Evolutionary conservation across 2,888 invertebrate species (phyloP).

Genomic region (Polietes domitor): DNA sequence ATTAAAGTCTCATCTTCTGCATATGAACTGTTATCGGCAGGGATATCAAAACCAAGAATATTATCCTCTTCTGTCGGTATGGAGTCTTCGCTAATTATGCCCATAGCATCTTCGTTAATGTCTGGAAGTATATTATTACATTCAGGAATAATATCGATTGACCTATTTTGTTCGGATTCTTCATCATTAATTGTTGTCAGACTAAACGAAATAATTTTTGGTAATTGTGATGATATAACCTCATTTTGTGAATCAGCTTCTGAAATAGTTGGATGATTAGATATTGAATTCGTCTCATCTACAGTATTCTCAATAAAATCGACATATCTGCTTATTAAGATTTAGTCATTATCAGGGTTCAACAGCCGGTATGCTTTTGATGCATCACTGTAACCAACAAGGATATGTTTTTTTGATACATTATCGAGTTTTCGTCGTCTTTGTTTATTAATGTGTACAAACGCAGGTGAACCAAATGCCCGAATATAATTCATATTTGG

Average conservation of each 20-base stretch:
- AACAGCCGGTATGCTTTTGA: not conserved
- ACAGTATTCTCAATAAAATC: not conserved
- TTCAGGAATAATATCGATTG: not conserved
- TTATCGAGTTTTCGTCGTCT: not conserved
- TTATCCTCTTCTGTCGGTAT: not conserved
- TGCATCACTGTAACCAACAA: not conserved
- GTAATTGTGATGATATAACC: not conserved
- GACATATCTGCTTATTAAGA: not conserved
- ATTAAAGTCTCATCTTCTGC: not conserved
- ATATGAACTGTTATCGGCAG: not conserved
- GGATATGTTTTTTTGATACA: not conserved
- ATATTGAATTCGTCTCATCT: not conserved
- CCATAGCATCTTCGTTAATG: not conserved
- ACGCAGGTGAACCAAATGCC: not conserved
- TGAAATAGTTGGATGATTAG: not conserved
- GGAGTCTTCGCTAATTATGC: not conserved
- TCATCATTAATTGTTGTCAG: not conserved
- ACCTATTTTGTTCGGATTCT: not conserved
- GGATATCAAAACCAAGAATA: not conserved
- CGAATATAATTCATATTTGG: not conserved
- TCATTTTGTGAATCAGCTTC: not conserved
- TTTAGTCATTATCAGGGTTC: not conserved
- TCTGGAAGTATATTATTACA: not conserved
- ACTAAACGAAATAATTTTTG: not conserved
- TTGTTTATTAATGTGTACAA: constrained; percentile 22